phyloP scores from a whole-genome alignment of 2,888 invertebrate species.

The Oxystoma pomonae region DNA sequence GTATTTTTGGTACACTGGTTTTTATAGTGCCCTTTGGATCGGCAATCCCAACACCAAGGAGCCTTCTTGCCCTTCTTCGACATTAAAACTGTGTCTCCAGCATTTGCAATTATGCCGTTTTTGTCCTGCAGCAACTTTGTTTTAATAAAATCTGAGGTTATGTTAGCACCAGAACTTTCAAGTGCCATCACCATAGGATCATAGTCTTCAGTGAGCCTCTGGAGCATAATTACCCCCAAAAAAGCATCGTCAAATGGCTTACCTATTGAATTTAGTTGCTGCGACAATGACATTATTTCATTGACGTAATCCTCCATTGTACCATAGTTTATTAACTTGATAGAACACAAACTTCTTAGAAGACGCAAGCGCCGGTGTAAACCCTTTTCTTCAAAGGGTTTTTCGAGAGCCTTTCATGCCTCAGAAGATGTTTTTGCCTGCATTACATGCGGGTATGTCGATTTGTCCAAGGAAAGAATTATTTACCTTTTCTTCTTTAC shows the following conservation, averaged over 20 bases:
- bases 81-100: conserved; percentile 12
- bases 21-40: conserved; percentile 19
- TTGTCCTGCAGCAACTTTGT: conserved; percentile 23
- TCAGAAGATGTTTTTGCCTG: conserved; percentile 20
- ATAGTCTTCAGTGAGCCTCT: conserved; percentile 18
- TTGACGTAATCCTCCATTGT: conserved; percentile 26
- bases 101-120: conserved; percentile 10
- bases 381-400: conserved; percentile 25
- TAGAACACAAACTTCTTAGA: conserved; percentile 15
- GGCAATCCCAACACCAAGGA: conserved; percentile 21
- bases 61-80: conserved; percentile 11
- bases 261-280: conserved; percentile 16
- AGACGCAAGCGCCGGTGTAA: conserved; percentile 14
- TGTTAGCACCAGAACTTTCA: conserved; percentile 20
- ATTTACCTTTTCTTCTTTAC: conserved; percentile 21
- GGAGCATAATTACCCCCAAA: conserved; percentile 25
- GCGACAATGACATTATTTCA: conserved; percentile 21
- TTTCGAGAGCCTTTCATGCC: conserved; percentile 25
- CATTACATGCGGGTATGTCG: conserved; percentile 24
- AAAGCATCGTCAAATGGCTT: conserved; percentile 22
- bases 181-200: conserved; percentile 17
- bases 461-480: conserved; percentile 24
- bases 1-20: conserved; percentile 13
- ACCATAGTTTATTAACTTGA: conserved; percentile 12
- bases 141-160: conserved; percentile 22